Percentiles rank a stretch among this genome's conserved stretches.
phyloP scores from a whole-genome alignment of 2,797 vertebrate genomes.

The Callimico goeldii region DNA sequence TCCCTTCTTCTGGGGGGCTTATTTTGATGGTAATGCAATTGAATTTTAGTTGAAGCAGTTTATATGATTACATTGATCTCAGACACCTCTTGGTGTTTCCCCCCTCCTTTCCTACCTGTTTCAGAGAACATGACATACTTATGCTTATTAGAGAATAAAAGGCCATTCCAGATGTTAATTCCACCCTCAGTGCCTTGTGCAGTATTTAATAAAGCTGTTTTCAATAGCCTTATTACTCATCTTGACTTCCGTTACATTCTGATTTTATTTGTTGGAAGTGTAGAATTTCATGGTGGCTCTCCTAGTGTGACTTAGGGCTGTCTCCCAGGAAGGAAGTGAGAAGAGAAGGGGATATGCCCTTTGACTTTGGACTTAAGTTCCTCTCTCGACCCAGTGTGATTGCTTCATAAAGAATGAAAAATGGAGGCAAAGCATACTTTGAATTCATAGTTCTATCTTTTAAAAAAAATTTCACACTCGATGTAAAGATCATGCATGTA shows the following conservation, averaged over 20 bases:
- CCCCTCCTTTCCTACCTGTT: background rate
- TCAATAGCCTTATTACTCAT: background rate
- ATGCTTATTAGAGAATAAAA: background rate
- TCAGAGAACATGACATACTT: constrained; percentile 2
- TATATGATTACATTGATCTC: background rate
- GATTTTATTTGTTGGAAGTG: background rate
- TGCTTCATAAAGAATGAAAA: background rate
- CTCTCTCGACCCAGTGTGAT: background rate
- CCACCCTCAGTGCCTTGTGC: background rate
- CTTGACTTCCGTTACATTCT: constrained; percentile 8
- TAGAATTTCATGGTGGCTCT: background rate
- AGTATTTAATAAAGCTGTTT: constrained; percentile 40
- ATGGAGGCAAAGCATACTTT: background rate
- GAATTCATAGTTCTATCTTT: background rate
- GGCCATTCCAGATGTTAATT: background rate
- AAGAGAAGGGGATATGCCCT: background rate
- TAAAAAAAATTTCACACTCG: background rate
- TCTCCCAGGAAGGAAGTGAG: background rate
- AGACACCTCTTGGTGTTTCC: background rate
- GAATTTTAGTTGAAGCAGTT: constrained; percentile 16
- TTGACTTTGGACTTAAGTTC: background rate
- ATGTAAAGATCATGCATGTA: background rate
- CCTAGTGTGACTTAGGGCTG: background rate
- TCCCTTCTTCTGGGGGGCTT: background rate
- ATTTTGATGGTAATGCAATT: background rate